Percentiles rank a stretch among this genome's conserved stretches.
Conservation (phyloP, 2,797 vertebrate species). For the Pteropus rufus region DNA sequence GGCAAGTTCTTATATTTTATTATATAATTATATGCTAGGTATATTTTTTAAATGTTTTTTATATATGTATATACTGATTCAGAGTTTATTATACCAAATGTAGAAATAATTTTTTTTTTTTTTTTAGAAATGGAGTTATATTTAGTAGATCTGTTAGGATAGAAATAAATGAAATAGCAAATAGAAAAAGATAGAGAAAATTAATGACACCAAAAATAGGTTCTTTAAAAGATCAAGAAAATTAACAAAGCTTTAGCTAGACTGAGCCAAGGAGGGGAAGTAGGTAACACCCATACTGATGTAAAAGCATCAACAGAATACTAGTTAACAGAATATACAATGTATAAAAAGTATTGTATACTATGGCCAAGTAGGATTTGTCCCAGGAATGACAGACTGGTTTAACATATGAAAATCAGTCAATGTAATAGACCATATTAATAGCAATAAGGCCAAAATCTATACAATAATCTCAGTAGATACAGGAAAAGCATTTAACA, state of each 20-base stretch:
- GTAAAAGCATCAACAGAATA: neutral
- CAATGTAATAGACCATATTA: neutral
- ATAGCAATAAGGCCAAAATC: neutral
- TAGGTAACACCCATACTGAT: neutral
- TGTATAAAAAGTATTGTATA: neutral
- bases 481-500: neutral
- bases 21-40: neutral
- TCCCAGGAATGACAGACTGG: neutral
- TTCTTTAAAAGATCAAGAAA: conserved; percentile 8
- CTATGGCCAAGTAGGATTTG: neutral
- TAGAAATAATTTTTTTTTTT: conserved; percentile 6
- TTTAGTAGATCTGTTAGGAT: neutral
- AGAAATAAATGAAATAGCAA: neutral
- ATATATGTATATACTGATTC: neutral
- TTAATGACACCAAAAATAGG: neutral
- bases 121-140: neutral
- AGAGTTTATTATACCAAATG: neutral
- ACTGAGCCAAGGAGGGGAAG: neutral
- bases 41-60: neutral
- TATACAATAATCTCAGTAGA: neutral
- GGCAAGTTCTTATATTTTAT: neutral
- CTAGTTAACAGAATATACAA: neutral
- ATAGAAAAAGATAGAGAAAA: conserved; percentile 18
- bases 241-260: neutral
- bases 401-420: neutral